These are phyloP conservation scores for Syndactyla subalaris DNA, from an alignment of 2,797 vertebrate genomes.

Conservation along the genomic window DNA sequence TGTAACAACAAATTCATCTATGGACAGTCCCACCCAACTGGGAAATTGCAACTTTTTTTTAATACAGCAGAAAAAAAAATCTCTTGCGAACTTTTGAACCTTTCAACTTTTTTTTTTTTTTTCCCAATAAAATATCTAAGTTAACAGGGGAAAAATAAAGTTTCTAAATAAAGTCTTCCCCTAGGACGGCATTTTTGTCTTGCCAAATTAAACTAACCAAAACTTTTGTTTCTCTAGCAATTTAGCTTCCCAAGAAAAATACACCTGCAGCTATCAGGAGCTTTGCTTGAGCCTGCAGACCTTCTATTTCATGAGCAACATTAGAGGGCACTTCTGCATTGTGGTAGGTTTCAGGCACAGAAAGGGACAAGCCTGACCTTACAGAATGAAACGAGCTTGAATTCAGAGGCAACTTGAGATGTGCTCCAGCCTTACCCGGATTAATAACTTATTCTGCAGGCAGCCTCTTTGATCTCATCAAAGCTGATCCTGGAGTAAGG, in stretches of 20 bases:
- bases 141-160: slow-evolving; percentile 75
- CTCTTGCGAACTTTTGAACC: slow-evolving; percentile 70
- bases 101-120: slow-evolving; percentile 27
- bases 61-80: slow-evolving; percentile 35
- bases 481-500: background rate
- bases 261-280: slow-evolving; percentile 76
- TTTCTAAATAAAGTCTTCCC: slow-evolving; percentile 81
- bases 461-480: background rate
- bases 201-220: slow-evolving; percentile 78
- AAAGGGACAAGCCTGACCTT: slow-evolving; percentile 26
- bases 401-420: background rate
- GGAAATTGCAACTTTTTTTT: background rate
- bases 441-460: background rate
- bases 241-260: slow-evolving; percentile 81
- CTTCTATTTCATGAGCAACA: slow-evolving; percentile 24
- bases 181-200: slow-evolving; percentile 73
- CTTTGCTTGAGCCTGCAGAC: slow-evolving; percentile 18
- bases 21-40: background rate
- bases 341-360: slow-evolving; percentile 2
- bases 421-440: background rate
- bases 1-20: background rate
- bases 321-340: slow-evolving; percentile 61
- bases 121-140: slow-evolving; percentile 57
- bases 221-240: slow-evolving; percentile 80
- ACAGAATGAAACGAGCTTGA: background rate